Percentiles rank a stretch among this genome's conserved stretches.
phyloP scores from a whole-genome alignment of 92 coral and sea anemone species.

The Zoanthus sociatus region DNA sequence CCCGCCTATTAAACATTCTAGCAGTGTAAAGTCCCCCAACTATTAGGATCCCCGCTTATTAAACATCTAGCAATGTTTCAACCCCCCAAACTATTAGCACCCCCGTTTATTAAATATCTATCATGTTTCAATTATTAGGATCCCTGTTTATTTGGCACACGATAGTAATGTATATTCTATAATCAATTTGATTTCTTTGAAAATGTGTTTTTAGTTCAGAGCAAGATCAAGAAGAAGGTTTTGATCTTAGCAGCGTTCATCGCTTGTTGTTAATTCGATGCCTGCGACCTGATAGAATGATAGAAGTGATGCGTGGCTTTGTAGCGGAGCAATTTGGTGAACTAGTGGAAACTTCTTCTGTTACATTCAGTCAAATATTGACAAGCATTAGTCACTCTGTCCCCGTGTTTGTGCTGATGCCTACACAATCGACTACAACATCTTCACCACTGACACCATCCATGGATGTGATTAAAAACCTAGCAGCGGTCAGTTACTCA shows the following conservation, averaged over 20 bases:
- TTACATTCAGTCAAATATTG: conserved; percentile 73
- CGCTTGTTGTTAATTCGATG: conserved; percentile 84
- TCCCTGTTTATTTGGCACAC: too few species aligned
- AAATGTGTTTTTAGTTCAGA: conserved; percentile 1
- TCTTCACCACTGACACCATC: conserved; percentile 69
- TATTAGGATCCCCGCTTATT: too few species aligned
- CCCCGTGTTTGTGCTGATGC: conserved; percentile 81
- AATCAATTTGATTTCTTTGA: not conserved
- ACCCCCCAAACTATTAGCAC: too few species aligned
- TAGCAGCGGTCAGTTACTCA: conserved; percentile 80
- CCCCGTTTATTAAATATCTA: too few species aligned
- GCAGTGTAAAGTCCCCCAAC: too few species aligned
- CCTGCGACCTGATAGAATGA: conserved; percentile 87
- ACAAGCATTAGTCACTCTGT: conserved; percentile 78
- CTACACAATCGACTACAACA: conserved; percentile 68
- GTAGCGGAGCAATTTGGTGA: conserved; percentile 75
- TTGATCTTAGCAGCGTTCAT: conserved; percentile 53
- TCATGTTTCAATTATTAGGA: too few species aligned
- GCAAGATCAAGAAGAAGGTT: conserved; percentile 35
- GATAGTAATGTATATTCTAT: too few species aligned
- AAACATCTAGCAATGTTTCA: too few species aligned
- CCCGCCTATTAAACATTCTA: too few species aligned
- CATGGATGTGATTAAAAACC: conserved; percentile 68
- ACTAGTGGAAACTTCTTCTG: conserved; percentile 72
- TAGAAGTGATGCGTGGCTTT: conserved; percentile 70